Percentiles rank a stretch among this genome's conserved stretches.
phyloP scores from a whole-genome alignment of 2,113 vertebrate species.

The Tachysurus fulvidraco region DNA sequence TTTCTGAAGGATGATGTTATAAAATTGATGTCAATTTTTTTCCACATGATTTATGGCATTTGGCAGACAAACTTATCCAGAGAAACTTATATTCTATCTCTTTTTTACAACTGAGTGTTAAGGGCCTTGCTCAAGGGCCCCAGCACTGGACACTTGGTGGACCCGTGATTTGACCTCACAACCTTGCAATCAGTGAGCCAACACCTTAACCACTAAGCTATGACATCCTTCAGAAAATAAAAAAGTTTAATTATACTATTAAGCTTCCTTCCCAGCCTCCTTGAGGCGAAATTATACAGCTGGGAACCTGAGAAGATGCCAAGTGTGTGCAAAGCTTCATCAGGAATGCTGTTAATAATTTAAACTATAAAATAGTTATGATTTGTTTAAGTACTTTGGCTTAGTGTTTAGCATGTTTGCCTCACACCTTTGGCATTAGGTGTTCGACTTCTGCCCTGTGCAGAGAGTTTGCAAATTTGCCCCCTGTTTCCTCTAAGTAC shows the following conservation, averaged over 20 bases:
- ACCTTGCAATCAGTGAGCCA: too few species aligned
- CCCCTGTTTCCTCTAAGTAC: too few species aligned
- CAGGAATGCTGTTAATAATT: not conserved
- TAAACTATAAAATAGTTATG: not conserved
- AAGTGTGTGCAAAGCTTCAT: not conserved
- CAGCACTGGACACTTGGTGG: too few species aligned
- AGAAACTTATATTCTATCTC: too few species aligned
- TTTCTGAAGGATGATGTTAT: slow-evolving; percentile 17
- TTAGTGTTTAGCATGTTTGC: too few species aligned
- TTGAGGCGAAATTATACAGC: not conserved
- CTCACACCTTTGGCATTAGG: too few species aligned
- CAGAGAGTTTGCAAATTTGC: too few species aligned
- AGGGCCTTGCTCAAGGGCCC: too few species aligned
- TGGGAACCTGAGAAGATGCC: not conserved
- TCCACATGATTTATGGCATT: not conserved
- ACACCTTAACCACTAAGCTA: too few species aligned
- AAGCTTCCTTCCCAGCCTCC: not conserved
- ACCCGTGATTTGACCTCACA: too few species aligned
- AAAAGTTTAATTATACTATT: not conserved
- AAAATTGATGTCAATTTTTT: not conserved
- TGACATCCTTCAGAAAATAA: not conserved
- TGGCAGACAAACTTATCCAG: not conserved
- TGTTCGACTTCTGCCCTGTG: too few species aligned
- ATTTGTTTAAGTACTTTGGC: not conserved
- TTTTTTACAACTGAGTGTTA: too few species aligned